A percentile compares a stretch with the other conserved stretches of the same genome.
Conservation (phyloP, 2,797 vertebrate species). For the Pipistrellus pygmaeus region DNA sequence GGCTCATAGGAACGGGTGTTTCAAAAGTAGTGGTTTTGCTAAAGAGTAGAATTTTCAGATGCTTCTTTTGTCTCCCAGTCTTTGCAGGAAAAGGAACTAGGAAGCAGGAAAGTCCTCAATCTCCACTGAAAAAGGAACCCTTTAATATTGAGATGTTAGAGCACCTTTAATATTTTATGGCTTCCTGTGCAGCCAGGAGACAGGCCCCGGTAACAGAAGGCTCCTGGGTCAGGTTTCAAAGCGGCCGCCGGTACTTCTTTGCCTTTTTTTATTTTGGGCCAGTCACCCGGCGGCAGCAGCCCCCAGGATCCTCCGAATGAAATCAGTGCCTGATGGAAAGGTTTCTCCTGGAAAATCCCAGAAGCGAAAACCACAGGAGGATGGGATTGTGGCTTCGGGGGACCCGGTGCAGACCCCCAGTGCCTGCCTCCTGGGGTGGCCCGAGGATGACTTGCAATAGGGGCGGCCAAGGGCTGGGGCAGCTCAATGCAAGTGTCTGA, state of each 20-base stretch:
- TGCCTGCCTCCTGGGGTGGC: neutral
- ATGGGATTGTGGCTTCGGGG: rapidly evolving
- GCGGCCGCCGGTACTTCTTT: neutral
- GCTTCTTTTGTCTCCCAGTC: neutral
- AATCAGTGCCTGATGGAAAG: neutral
- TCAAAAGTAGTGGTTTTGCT: neutral
- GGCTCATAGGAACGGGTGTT: neutral
- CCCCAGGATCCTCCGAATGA: neutral
- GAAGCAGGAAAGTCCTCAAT: neutral
- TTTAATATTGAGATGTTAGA: neutral
- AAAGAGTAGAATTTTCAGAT: neutral
- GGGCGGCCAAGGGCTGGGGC: neutral
- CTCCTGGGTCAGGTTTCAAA: neutral
- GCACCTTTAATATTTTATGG: conserved; percentile 33
- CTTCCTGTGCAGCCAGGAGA: neutral
- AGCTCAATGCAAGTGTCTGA: neutral
- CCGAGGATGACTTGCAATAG: neutral
- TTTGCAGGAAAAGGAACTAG: neutral
- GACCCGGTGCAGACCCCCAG: neutral
- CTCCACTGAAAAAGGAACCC: neutral
- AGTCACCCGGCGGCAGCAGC: neutral
- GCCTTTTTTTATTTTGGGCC: neutral
- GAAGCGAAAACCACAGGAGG: neutral
- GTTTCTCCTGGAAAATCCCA: neutral
- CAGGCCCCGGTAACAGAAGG: neutral